These are phyloP conservation scores for Mastomys coucha DNA, from an alignment of 2,113 vertebrate species.

Conservation along the genomic window DNA sequence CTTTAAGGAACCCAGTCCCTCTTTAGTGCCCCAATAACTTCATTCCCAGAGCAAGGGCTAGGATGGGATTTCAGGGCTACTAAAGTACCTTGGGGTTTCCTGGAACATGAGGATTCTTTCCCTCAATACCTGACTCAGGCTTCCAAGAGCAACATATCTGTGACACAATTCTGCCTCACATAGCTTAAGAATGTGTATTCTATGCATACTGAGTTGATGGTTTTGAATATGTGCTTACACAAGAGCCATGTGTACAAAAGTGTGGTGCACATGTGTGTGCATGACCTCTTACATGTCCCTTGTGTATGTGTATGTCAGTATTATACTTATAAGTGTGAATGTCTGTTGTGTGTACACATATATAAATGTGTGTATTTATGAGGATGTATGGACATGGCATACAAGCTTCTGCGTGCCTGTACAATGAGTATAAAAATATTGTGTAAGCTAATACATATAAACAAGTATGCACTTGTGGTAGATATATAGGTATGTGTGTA, in stretches of 20 bases:
- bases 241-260: no score
- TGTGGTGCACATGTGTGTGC: background rate
- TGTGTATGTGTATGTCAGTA: background rate
- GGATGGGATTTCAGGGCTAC: fast-evolving
- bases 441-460: background rate
- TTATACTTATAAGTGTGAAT: background rate
- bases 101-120: fast-evolving
- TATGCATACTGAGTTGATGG: background rate
- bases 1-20: fast-evolving
- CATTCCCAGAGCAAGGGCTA: fast-evolving
- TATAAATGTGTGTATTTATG: background rate
- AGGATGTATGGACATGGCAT: background rate
- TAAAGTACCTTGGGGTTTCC: fast-evolving
- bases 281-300: background rate
- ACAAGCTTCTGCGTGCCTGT: background rate
- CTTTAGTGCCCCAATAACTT: fast-evolving
- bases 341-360: no score
- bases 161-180: fast-evolving
- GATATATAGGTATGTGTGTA: background rate
- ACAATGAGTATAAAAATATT: background rate
- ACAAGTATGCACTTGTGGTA: background rate
- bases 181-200: fast-evolving
- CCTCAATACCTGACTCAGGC: fast-evolving
- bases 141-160: background rate
- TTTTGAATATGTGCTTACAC: background rate